These are phyloP conservation scores for Tiphia femorata DNA, from an alignment of 2,888 invertebrate species.

Conservation along the genomic window DNA sequence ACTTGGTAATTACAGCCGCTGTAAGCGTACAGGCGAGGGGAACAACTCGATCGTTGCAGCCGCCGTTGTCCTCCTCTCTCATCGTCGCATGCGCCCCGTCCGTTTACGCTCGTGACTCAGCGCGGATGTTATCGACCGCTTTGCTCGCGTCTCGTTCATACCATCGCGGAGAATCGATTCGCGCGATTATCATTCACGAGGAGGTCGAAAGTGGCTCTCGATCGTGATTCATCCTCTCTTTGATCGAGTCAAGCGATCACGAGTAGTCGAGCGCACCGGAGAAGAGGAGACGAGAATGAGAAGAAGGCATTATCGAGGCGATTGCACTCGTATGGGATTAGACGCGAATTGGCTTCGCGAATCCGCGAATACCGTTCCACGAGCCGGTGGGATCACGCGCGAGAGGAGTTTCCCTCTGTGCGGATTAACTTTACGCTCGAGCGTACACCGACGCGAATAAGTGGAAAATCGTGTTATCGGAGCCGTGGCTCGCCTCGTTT, in stretches of 20 bases:
- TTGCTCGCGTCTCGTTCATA: slow-evolving; percentile 11
- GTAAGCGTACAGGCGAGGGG: neutral
- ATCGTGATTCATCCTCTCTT: neutral
- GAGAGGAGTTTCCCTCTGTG: too few species aligned
- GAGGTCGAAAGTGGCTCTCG: too few species aligned
- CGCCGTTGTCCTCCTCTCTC: neutral
- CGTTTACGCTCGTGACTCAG: slow-evolving; percentile 33
- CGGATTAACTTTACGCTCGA: slow-evolving; percentile 50
- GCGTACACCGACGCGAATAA: slow-evolving; percentile 33
- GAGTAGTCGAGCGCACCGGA: neutral
- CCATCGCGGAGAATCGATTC: neutral
- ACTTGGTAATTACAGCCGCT: slow-evolving; percentile 53
- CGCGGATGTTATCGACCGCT: slow-evolving; percentile 27
- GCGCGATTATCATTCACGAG: too few species aligned
- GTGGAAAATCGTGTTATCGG: slow-evolving; percentile 49
- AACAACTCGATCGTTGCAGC: neutral
- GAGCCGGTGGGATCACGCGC: too few species aligned
- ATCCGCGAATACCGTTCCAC: slow-evolving; percentile 30
- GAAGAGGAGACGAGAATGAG: neutral
- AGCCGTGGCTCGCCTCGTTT: slow-evolving; percentile 25
- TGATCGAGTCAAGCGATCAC: neutral
- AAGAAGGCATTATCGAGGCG: slow-evolving; percentile 13
- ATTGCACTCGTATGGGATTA: slow-evolving; percentile 19
- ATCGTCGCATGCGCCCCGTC: neutral
- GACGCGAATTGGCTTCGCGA: slow-evolving; percentile 28